phyloP scores from a whole-genome alignment of 2,797 vertebrate species.

The Distichodus sexfasciatus region DNA sequence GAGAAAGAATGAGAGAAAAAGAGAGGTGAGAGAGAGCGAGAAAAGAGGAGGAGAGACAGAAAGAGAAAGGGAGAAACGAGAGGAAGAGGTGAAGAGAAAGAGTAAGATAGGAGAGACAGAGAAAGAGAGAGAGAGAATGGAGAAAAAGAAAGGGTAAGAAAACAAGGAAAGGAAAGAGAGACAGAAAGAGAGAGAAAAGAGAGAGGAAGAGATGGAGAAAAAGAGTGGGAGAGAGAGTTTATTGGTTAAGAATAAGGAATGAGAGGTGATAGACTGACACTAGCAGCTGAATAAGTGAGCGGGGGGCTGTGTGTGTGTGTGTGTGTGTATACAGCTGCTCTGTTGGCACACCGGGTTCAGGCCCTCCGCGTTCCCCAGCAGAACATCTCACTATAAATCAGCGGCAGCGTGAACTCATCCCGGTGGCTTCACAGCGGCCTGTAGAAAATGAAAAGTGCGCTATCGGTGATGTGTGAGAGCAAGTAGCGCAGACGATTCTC shows the following conservation, averaged over 20 bases:
- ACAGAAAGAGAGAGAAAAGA: background rate
- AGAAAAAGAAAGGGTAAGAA: background rate
- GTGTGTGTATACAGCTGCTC: background rate
- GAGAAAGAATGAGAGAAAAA: background rate
- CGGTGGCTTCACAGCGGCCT: background rate
- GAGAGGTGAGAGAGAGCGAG: background rate
- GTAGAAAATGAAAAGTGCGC: slow-evolving; percentile 1
- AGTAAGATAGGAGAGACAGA: no score
- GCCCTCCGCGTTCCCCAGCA: background rate
- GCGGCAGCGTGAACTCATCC: background rate
- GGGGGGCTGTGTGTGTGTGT: background rate
- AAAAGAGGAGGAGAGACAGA: background rate
- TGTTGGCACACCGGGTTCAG: background rate
- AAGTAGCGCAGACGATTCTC: no score
- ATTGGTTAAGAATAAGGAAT: slow-evolving; percentile 34
- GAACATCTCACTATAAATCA: background rate
- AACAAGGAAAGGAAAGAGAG: background rate
- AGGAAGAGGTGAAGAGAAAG: background rate
- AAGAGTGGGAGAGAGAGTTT: no score
- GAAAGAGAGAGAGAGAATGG: background rate
- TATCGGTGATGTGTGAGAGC: no score
- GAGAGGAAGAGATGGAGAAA: background rate
- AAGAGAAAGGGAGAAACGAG: background rate
- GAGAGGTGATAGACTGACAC: slow-evolving; percentile 27
- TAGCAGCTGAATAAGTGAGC: background rate